phyloP scores from a whole-genome alignment of 1,140 invertebrate genomes.

The Nylanderia fulva region DNA sequence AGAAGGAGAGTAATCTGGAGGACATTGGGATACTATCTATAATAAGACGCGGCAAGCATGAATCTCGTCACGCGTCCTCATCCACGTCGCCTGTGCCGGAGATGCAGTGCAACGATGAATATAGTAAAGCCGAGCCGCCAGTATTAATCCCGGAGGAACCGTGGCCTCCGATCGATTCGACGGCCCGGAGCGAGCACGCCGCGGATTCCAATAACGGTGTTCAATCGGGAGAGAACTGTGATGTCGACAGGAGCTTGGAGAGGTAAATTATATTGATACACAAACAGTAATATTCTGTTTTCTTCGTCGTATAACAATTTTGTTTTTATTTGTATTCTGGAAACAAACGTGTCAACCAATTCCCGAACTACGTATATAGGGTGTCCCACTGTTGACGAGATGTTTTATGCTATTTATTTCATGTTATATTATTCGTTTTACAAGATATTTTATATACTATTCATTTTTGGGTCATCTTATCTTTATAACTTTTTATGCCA shows the following conservation, averaged over 20 bases:
- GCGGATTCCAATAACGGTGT: conserved; percentile 55
- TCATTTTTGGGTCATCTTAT: no score
- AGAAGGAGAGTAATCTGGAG: conserved; percentile 83
- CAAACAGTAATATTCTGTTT: background rate
- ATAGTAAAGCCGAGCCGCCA: conserved; percentile 72
- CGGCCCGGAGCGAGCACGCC: conserved; percentile 59
- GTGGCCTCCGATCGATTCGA: conserved; percentile 71
- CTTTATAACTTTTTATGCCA: no score
- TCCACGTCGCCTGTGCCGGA: conserved; percentile 71
- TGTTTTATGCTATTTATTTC: no score
- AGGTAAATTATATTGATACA: conserved; percentile 55
- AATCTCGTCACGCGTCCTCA: conserved; percentile 63
- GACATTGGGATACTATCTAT: conserved; percentile 79
- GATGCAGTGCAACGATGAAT: conserved; percentile 74
- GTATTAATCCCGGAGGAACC: conserved; percentile 74
- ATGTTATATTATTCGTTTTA: no score
- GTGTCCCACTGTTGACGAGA: no score
- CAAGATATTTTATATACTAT: no score
- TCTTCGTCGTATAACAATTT: background rate
- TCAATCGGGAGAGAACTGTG: conserved; percentile 69
- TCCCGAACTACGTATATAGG: no score
- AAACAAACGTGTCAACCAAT: background rate
- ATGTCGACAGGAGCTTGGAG: conserved; percentile 67
- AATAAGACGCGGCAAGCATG: conserved; percentile 73
- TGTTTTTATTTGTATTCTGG: background rate